Evolutionary conservation across 2,888 invertebrate species (phyloP).

Genomic region (Balanococcus diminutus): DNA sequence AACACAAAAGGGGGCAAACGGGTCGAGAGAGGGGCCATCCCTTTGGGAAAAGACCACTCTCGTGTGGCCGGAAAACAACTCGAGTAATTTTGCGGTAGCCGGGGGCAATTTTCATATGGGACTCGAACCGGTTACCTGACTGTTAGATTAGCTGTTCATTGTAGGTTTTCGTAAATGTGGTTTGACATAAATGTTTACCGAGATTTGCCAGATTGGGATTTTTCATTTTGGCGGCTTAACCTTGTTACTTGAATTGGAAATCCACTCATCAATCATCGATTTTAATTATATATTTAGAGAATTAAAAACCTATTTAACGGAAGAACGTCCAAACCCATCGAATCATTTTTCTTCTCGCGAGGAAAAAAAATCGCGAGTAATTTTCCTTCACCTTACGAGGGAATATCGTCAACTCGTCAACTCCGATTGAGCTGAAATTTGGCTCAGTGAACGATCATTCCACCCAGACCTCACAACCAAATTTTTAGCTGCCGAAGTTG

Average conservation of each 20-base stretch:
- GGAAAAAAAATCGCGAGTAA: no score
- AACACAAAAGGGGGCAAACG: conserved; percentile 32
- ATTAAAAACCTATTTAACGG: not conserved
- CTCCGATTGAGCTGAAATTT: no score
- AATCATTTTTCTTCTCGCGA: not conserved
- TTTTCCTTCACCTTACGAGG: no score
- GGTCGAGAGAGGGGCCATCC: not conserved
- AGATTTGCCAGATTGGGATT: not conserved
- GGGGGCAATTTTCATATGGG: not conserved
- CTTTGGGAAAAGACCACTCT: not conserved
- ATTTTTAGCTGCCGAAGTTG: no score
- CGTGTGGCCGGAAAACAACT: no score
- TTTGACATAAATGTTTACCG: not conserved
- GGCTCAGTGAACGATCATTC: no score
- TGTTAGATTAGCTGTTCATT: no score
- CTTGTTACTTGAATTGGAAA: not conserved
- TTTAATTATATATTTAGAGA: not conserved
- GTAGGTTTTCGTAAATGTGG: not conserved
- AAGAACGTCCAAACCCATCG: not conserved
- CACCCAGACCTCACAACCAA: no score
- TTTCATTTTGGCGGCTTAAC: not conserved
- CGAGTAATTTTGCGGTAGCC: not conserved
- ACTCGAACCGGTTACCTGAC: not conserved
- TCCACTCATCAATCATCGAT: not conserved
- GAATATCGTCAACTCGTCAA: no score